Conservation (phyloP, 1,140 invertebrate genomes). For the Drosophila virilis region DNA sequence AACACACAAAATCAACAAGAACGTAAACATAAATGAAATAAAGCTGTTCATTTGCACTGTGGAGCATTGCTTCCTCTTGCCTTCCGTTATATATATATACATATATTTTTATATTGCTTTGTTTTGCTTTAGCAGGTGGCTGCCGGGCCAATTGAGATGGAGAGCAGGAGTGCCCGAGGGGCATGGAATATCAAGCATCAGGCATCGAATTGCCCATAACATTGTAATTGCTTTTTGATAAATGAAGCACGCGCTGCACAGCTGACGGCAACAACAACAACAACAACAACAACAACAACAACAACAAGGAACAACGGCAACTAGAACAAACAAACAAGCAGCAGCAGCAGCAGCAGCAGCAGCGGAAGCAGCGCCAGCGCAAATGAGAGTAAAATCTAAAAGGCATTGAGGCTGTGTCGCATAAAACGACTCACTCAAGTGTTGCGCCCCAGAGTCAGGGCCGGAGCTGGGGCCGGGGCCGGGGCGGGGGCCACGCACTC, state of each 20-base stretch:
- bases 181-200: slow-evolving; percentile 41
- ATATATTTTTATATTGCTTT: no score
- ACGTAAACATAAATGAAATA: neutral
- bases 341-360: neutral
- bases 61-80: neutral
- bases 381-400: slow-evolving; percentile 27
- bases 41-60: neutral
- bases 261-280: slow-evolving; percentile 62
- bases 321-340: slow-evolving; percentile 41
- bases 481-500: slow-evolving; percentile 59
- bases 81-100: neutral
- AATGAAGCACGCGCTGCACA: slow-evolving; percentile 80
- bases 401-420: slow-evolving; percentile 19
- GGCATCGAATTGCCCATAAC: slow-evolving; percentile 69
- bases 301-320: slow-evolving; percentile 21
- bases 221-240: slow-evolving; percentile 82
- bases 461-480: neutral
- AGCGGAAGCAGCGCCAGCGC: neutral
- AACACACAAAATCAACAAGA: neutral
- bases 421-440: slow-evolving; percentile 71
- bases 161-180: slow-evolving; percentile 37
- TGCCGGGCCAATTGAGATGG: neutral
- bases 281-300: slow-evolving; percentile 39
- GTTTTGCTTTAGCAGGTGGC: slow-evolving; percentile 60
- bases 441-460: slow-evolving; percentile 36